Conservation (phyloP, 2,797 vertebrate genomes). For the Sebastes itinus region DNA sequence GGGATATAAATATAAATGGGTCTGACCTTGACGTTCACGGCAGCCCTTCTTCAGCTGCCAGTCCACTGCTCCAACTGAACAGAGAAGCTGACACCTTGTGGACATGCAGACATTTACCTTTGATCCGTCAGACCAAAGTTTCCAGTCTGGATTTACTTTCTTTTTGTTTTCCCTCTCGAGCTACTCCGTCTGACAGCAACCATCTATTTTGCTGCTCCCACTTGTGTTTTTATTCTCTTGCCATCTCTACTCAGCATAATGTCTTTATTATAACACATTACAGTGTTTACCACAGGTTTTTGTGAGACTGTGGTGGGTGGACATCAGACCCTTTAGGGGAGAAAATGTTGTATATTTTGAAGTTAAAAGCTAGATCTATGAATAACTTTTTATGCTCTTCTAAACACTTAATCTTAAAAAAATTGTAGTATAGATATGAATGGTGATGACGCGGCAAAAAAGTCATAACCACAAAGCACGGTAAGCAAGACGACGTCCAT, state of each 20-base stretch:
- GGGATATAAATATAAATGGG: conserved; percentile 28
- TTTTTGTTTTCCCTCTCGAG: not conserved
- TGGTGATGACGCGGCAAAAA: too few species aligned
- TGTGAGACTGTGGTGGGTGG: not conserved
- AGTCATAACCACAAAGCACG: too few species aligned
- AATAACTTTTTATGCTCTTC: not conserved
- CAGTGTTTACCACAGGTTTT: not conserved
- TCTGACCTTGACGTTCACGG: conserved; percentile 17
- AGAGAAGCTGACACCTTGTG: conserved; percentile 43
- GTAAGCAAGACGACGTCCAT: too few species aligned
- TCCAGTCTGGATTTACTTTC: conserved; percentile 16
- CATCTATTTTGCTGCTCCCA: conserved; percentile 5
- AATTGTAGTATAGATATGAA: too few species aligned
- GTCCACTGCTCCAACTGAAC: conserved; percentile 14
- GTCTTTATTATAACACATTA: not conserved
- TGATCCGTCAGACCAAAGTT: conserved; percentile 39
- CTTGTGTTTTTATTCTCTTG: not conserved
- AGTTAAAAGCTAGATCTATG: not conserved
- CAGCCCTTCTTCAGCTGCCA: conserved; percentile 20
- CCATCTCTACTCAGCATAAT: not conserved
- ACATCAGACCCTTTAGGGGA: not conserved
- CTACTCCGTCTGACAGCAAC: not conserved
- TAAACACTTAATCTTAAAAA: too few species aligned
- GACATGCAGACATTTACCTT: conserved; percentile 43
- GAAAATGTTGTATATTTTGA: not conserved